Base-by-base conservation (phyloP, 2,888 invertebrate species). In the Dynastes grantii region DNA sequence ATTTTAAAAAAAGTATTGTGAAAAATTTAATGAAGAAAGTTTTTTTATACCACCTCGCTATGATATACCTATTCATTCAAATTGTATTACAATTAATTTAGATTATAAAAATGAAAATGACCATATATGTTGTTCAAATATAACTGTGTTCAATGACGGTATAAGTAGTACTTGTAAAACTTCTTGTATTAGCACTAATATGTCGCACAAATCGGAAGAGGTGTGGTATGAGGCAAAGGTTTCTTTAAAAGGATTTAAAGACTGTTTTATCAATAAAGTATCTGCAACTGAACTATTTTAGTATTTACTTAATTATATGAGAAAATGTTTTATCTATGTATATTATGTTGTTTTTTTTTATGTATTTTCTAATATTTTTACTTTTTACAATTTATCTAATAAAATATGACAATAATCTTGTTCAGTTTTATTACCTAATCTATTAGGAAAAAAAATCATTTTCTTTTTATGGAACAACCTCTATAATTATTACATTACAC, bases 211-310 rank as follows among this genome's bases (percentile, higher is more conserved):
- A 67, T 76, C 81, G 58, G 77, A 83, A 68, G 81, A 80, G n/a
- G 29, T 86, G 75, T 92, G 92, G 92, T 92, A 90, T 85, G 91
- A 92, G 83, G 91, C 90, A 22, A 90, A 88, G 75, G 89, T 90
- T 85, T 86, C 90, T 40, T 88, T 92, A 87, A 91, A 91, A 85
- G 92, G 92, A 22, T 92, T 91, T 83, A 92, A 91, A 88, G 92
- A 92, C 84, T 90, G 89, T 83, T 85, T 90, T 85, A 88, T 92
- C 13, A 90, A 92, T 87, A 91, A 92, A 45, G 88, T 87, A 82
- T 91, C 92, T 11, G 88, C 91, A 29, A 90, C 90, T 13, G 91
- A 91, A 83, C 84, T 88, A 63, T 92, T 92, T 92, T 88, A 84
- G 83, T 29, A 22, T 61, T 76, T 5, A 5, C 32, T 32, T 49